Conservation (phyloP, 2,797 vertebrate genomes). For the Clarias platycephalus region DNA sequence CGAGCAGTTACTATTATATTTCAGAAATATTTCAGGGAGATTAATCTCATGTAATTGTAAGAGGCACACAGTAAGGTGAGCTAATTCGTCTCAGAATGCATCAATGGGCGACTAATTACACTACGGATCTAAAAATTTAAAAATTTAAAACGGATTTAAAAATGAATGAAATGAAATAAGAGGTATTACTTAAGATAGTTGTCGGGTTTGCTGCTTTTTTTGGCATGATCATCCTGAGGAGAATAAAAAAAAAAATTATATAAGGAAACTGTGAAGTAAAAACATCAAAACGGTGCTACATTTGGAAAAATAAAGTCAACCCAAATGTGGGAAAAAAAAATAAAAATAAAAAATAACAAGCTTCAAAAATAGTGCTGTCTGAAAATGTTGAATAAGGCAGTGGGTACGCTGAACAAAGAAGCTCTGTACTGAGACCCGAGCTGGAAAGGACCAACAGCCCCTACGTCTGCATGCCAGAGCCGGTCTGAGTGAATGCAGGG, state of each 20-base stretch:
- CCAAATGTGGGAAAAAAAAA: not conserved
- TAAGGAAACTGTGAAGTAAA: not conserved
- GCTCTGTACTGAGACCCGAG: constrained; percentile 50
- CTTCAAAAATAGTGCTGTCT: constrained; percentile 31
- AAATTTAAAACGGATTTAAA: no score
- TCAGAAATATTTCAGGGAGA: not conserved
- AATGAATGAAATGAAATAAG: not conserved
- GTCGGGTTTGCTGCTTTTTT: not conserved
- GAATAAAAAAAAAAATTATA: not conserved
- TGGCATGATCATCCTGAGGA: not conserved
- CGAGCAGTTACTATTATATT: not conserved
- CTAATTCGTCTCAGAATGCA: not conserved
- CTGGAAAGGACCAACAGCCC: constrained; percentile 44
- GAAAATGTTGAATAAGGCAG: constrained; percentile 40
- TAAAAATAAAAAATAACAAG: not conserved
- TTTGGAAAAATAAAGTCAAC: not conserved
- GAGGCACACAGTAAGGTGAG: not conserved
- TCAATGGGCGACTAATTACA: not conserved
- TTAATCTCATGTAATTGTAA: not conserved
- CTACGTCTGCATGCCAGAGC: constrained; percentile 39
- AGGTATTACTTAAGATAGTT: not conserved
- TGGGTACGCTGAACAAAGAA: constrained; percentile 50
- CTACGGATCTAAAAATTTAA: not conserved
- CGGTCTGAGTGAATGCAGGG: constrained; percentile 29
- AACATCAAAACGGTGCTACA: not conserved